Conservation (phyloP, 1,140 invertebrate genomes). For the Acyrthosiphon pisum region DNA sequence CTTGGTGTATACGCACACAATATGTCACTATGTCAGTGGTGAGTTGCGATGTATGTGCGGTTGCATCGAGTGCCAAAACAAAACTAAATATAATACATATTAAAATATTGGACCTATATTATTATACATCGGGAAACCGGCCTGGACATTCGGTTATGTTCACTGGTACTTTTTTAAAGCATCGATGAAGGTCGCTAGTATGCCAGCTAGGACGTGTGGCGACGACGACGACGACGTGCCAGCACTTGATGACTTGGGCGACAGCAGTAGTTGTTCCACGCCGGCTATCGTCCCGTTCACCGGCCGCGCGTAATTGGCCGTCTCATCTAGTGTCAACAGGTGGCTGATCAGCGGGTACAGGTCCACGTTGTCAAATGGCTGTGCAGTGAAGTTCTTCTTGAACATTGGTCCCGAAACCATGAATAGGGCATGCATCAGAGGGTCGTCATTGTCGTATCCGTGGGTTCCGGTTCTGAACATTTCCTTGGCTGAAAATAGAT, state of each 20-base stretch:
- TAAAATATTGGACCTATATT: background rate
- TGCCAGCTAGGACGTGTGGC: background rate
- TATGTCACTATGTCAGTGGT: background rate
- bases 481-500: background rate
- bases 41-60: background rate
- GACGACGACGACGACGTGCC: background rate
- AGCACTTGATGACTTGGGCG: background rate
- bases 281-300: conserved; percentile 35
- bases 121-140: background rate
- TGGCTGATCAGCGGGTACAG: conserved; percentile 69
- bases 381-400: conserved; percentile 64
- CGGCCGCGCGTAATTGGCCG: background rate
- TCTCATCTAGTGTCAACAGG: conserved; percentile 54
- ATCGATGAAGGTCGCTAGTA: background rate
- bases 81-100: no score
- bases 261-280: background rate
- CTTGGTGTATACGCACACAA: background rate
- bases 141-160: background rate
- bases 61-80: background rate
- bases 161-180: background rate
- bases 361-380: conserved; percentile 72
- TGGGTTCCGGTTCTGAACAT: conserved; percentile 66
- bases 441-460: conserved; percentile 71
- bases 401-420: conserved; percentile 74
- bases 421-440: conserved; percentile 74